phyloP scores from a whole-genome alignment of 2,888 invertebrate genomes.

The Drosophila formosana region DNA sequence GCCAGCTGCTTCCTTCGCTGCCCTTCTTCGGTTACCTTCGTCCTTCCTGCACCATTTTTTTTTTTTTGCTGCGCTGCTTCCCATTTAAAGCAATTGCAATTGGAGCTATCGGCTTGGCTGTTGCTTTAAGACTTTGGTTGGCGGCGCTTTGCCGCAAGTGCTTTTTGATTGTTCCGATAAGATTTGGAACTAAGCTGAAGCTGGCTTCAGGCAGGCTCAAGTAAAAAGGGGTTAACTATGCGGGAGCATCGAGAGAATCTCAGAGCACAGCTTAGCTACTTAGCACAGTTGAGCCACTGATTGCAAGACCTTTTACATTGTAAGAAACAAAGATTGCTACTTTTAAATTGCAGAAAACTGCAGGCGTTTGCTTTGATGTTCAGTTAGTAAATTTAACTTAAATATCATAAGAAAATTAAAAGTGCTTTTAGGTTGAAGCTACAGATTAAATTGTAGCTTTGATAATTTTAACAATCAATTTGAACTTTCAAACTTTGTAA shows the following conservation, averaged over 20 bases:
- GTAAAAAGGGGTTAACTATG: not conserved
- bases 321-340: no score
- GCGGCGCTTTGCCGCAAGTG: not conserved
- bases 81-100: constrained; percentile 27
- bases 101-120: constrained; percentile 7
- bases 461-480: no score
- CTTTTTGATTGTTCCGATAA: not conserved
- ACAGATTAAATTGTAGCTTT: no score
- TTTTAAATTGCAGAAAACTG: no score
- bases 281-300: no score
- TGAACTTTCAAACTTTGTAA: no score
- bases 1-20: not conserved
- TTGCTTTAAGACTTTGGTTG: constrained; percentile 11
- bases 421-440: no score
- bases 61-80: not conserved
- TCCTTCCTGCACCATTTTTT: no score
- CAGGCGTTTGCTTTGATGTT: no score
- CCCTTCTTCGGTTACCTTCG: not conserved
- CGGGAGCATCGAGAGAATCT: not conserved
- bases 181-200: not conserved
- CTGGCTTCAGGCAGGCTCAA: not conserved
- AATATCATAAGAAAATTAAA: no score
- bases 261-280: not conserved
- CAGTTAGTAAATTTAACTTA: no score
- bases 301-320: no score